phyloP scores from a whole-genome alignment of 2,888 invertebrate species.

The Perizoma affinitatum region DNA sequence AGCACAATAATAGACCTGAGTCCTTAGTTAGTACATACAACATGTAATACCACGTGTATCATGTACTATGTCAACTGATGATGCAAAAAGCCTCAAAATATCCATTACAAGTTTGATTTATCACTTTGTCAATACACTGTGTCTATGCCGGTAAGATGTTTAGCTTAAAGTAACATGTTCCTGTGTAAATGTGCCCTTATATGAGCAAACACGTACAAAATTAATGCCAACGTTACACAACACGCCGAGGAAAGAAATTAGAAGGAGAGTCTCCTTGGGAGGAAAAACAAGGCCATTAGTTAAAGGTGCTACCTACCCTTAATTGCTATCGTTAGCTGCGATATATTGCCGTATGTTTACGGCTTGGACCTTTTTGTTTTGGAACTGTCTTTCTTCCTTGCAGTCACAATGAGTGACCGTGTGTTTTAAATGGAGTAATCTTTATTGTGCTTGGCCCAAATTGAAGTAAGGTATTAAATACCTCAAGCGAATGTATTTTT shows the following conservation, averaged over 20 bases:
- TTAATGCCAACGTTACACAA: conserved; percentile 37
- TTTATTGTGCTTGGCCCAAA: background rate
- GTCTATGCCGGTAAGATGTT: no score
- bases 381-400: conserved; percentile 22
- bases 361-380: conserved; percentile 31
- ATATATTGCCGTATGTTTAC: conserved; percentile 40
- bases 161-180: no score
- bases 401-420: conserved; percentile 1
- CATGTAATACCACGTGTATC: no score
- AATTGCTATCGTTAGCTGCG: conserved; percentile 60
- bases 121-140: no score
- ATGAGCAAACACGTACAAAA: conserved; percentile 36
- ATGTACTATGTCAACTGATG: no score
- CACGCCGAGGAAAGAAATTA: conserved; percentile 50
- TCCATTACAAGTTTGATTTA: no score
- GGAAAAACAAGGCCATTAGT: conserved; percentile 66
- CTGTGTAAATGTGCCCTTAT: conserved; percentile 10
- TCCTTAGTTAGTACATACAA: no score
- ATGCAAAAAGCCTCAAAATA: no score
- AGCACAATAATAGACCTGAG: no score
- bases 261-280: conserved; percentile 35
- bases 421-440: background rate
- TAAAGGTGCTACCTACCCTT: conserved; percentile 54
- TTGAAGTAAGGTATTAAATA: no score
- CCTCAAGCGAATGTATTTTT: no score